These are phyloP conservation scores for Trichogramma dendrolimi DNA, from an alignment of 2,888 invertebrate genomes.

Conservation along the genomic window DNA sequence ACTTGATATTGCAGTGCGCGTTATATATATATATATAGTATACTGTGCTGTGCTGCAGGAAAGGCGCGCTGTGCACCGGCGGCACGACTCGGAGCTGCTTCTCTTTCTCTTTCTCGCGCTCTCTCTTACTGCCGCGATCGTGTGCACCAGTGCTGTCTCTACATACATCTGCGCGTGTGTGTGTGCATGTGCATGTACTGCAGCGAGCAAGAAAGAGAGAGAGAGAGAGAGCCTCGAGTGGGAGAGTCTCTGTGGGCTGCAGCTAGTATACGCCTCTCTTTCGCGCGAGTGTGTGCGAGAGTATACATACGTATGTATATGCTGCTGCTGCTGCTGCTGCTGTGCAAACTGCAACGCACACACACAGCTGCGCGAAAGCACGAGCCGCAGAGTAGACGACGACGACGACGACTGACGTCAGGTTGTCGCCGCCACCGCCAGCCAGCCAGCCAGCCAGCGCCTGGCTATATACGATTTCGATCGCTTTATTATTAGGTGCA, in stretches of 20 bases:
- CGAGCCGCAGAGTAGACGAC: conserved; percentile 2
- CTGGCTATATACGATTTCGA: no score
- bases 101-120: conserved; percentile 1
- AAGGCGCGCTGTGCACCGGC: no score
- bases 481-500: no score
- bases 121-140: background rate
- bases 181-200: conserved; percentile 27
- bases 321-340: no score
- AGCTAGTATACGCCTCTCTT: background rate
- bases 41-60: no score
- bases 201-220: conserved; percentile 5
- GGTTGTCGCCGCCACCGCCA: background rate
- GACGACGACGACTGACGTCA: conserved; percentile 12
- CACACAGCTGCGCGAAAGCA: background rate
- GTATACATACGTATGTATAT: background rate
- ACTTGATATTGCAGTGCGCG: no score
- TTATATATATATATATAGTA: no score
- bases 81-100: no score
- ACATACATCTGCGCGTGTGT: background rate
- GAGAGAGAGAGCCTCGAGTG: conserved; percentile 13
- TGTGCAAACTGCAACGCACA: conserved; percentile 2
- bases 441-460: no score
- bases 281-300: background rate
- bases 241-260: background rate
- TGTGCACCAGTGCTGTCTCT: background rate